phyloP scores from a whole-genome alignment of 2,888 invertebrate species.

The Scrobipalpa atriplicella region DNA sequence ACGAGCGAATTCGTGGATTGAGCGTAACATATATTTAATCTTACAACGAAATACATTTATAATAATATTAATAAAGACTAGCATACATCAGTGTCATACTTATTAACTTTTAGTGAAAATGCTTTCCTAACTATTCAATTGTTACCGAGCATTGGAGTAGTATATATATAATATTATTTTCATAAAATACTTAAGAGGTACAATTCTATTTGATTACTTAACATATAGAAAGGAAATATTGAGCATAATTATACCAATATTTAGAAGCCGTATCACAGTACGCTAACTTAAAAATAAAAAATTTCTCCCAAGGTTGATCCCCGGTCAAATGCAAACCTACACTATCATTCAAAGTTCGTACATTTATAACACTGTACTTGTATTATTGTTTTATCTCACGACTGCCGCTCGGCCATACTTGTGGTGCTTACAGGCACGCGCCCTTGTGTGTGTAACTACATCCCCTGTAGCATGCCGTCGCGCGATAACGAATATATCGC shows the following conservation, averaged over 20 bases:
- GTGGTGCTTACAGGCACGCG: too few species aligned
- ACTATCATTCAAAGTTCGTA: conserved; percentile 2
- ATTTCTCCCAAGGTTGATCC: neutral
- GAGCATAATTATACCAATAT: conserved; percentile 70
- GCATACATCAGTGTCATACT: conserved; percentile 75
- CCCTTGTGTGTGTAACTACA: too few species aligned
- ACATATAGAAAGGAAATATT: conserved; percentile 59
- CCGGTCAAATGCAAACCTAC: conserved; percentile 10
- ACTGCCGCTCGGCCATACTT: too few species aligned
- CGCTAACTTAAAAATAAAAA: conserved; percentile 65
- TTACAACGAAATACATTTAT: conserved; percentile 59
- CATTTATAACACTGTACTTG: neutral
- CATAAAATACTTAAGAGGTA: conserved; percentile 39
- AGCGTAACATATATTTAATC: conserved; percentile 48
- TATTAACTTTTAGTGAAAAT: conserved; percentile 60
- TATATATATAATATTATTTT: conserved; percentile 37
- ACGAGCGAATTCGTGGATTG: too few species aligned
- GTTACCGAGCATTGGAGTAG: conserved; percentile 37
- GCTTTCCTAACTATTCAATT: conserved; percentile 46
- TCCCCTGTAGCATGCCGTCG: too few species aligned
- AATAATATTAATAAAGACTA: conserved; percentile 77
- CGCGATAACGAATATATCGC: too few species aligned
- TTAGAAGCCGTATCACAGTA: conserved; percentile 78
- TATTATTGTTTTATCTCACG: too few species aligned
- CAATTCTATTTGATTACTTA: conserved; percentile 55